A percentile compares a stretch with the other conserved stretches of the same genome.
These are phyloP conservation scores for Opisthocomus hoazin DNA, from an alignment of 2,113 vertebrate species.

Conservation along the genomic window DNA sequence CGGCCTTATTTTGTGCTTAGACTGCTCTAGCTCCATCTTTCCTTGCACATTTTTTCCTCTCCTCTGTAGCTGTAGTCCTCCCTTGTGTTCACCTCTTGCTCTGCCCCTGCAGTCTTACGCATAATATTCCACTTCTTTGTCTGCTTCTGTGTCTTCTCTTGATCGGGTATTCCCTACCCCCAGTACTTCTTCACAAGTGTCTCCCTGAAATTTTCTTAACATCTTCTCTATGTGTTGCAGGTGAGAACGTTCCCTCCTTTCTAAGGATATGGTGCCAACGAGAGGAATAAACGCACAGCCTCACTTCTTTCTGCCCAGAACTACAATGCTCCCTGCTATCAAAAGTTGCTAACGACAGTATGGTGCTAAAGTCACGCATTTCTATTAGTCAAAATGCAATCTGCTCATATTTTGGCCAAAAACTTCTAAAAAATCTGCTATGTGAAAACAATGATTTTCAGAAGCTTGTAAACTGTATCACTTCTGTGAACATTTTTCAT, in stretches of 20 bases:
- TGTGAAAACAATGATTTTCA: constrained; percentile 37
- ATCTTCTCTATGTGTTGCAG: not conserved
- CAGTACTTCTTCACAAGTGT: not conserved
- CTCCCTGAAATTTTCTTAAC: not conserved
- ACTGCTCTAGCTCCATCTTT: not conserved
- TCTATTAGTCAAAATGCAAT: constrained; percentile 38
- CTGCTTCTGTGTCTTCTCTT: not conserved
- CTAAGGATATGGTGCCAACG: not conserved
- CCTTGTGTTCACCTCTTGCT: not conserved
- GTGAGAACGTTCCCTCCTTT: not conserved
- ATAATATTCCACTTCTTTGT: not conserved
- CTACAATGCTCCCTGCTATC: not conserved
- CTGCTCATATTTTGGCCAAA: constrained; percentile 39
- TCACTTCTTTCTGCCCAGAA: constrained; percentile 28
- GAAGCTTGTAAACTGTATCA: constrained; percentile 44
- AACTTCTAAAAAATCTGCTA: constrained; percentile 18
- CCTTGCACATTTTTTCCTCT: not conserved
- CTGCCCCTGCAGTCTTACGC: not conserved
- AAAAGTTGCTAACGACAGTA: not conserved
- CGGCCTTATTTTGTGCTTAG: not conserved
- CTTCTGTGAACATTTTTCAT: not conserved
- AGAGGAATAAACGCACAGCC: not conserved
- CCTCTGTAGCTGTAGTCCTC: not conserved
- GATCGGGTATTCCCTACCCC: not conserved
- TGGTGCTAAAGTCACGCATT: not conserved